Base-by-base conservation (phyloP, 1,140 invertebrate genomes). In the Pseudomyrmex sp. region DNA sequence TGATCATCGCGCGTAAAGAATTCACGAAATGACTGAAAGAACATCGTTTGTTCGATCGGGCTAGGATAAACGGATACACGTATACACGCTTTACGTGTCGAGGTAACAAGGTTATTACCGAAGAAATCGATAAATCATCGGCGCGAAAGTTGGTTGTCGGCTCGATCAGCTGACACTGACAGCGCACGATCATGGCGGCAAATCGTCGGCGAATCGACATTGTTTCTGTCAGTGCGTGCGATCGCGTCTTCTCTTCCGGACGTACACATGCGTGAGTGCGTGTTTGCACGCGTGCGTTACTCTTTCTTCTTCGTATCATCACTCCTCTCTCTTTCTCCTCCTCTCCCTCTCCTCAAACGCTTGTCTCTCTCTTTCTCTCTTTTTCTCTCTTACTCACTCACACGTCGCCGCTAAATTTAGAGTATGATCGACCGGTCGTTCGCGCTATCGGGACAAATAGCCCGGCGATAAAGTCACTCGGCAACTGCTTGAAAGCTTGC, bases 341-440 rank as follows among this genome's bases (percentile, higher is more conserved):
- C 5, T 54, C 63, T 20, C n/a, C 70, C 56, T 56, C 63, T 44
- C 5, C 5, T 35, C n/a, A 23, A 59, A 52, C 54, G 65, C 59
- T 13, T 66, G 20, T 82, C 7, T 75, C 70, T 63, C 18, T 35
- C 58, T 82, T 12, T 59, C 26, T 68, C 18, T 85, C 58, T 82
- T 52, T 58, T 58, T 52, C 46, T 82, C 69, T 12, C 9, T 54
- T 59, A 15, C 20, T 74, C 63, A 50, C 63, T 44, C 7, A 54
- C 18, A 7, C 59, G 48, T 52, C 46, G 7, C 10, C 44, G 87
- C 88, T 91, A 91, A 90, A 91, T 91, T 90, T 91, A 91, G 90
- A 82, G 84, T 89, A 91, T 90, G 90, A 90, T 91, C 88, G 85
- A 87, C 76, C 84, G 85, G 83, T 90, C 70, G 83, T 82, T 70